These are phyloP conservation scores for Leptinotarsa defecta DNA, from an alignment of 1,140 invertebrate genomes.

Conservation along the genomic window DNA sequence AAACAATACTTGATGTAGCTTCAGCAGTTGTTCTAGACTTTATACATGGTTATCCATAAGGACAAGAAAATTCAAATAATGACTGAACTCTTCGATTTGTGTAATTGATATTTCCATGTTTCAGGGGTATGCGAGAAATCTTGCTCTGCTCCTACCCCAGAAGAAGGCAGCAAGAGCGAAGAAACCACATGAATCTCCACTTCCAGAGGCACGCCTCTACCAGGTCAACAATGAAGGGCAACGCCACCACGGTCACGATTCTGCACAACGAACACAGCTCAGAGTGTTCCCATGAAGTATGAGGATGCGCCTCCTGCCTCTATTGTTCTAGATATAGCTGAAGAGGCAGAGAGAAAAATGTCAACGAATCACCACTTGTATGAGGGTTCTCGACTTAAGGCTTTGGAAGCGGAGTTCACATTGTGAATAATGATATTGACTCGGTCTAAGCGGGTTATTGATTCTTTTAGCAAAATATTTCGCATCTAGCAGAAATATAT, in stretches of 20 bases:
- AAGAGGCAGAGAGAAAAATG: slow-evolving; percentile 8
- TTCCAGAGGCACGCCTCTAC: slow-evolving; percentile 50
- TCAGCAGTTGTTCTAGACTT: background rate
- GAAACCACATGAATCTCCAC: slow-evolving; percentile 40
- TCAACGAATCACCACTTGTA: background rate
- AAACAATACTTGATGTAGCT: background rate
- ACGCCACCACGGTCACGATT: slow-evolving; percentile 51
- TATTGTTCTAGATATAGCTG: slow-evolving; percentile 23
- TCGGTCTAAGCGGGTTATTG: too few species aligned
- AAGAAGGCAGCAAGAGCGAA: slow-evolving; percentile 37
- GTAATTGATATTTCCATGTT: slow-evolving; percentile 14
- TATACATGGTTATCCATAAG: background rate
- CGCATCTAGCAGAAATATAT: too few species aligned
- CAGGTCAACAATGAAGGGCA: slow-evolving; percentile 50
- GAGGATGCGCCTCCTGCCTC: slow-evolving; percentile 41
- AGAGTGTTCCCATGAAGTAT: slow-evolving; percentile 50
- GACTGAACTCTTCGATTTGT: too few species aligned
- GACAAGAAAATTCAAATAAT: background rate
- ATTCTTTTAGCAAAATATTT: too few species aligned
- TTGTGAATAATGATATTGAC: too few species aligned
- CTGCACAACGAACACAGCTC: slow-evolving; percentile 51
- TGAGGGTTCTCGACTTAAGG: too few species aligned
- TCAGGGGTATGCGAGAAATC: slow-evolving; percentile 65
- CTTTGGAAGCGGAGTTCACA: too few species aligned
- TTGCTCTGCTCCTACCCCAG: slow-evolving; percentile 61